A percentile compares a stretch with the other conserved stretches of the same genome.
Conservation (phyloP, 1,140 invertebrate genomes). For the Heliothis virescens region DNA sequence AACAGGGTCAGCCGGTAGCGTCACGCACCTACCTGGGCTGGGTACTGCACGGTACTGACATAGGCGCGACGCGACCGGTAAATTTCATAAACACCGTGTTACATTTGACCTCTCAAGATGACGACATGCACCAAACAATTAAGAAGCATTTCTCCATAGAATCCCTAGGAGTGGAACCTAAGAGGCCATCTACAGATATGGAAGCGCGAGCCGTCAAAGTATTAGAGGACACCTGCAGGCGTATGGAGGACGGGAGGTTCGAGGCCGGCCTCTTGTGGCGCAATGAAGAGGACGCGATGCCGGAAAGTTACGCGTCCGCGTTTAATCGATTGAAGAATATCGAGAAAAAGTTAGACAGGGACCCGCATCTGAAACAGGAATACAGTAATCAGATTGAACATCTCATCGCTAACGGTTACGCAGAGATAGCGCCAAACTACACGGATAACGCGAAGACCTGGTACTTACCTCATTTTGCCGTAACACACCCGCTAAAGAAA, state of each 20-base stretch:
- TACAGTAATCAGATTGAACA: slow-evolving; percentile 33
- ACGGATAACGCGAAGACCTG: neutral
- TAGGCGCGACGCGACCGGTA: neutral
- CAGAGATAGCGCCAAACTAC: neutral
- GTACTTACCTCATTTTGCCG: slow-evolving; percentile 51
- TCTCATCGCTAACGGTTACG: slow-evolving; percentile 34
- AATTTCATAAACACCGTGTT: neutral
- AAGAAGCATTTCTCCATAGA: slow-evolving; percentile 13
- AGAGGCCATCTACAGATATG: neutral
- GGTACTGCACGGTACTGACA: neutral
- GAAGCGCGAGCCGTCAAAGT: slow-evolving; percentile 18
- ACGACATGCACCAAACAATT: neutral
- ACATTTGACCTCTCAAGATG: neutral
- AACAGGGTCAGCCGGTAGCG: neutral
- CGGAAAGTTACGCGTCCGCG: slow-evolving; percentile 25
- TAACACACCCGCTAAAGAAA: neutral
- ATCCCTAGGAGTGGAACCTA: no score
- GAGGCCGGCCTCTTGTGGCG: slow-evolving; percentile 46
- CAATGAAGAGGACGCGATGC: slow-evolving; percentile 23
- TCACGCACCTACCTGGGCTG: no score
- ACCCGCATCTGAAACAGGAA: slow-evolving; percentile 2
- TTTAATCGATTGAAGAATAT: slow-evolving; percentile 17
- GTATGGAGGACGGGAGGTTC: slow-evolving; percentile 40
- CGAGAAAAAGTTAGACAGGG: slow-evolving; percentile 47
- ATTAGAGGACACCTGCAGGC: slow-evolving; percentile 15